Base-by-base conservation (phyloP, 2,888 invertebrate species). In the Caenorhabditis japonica region DNA sequence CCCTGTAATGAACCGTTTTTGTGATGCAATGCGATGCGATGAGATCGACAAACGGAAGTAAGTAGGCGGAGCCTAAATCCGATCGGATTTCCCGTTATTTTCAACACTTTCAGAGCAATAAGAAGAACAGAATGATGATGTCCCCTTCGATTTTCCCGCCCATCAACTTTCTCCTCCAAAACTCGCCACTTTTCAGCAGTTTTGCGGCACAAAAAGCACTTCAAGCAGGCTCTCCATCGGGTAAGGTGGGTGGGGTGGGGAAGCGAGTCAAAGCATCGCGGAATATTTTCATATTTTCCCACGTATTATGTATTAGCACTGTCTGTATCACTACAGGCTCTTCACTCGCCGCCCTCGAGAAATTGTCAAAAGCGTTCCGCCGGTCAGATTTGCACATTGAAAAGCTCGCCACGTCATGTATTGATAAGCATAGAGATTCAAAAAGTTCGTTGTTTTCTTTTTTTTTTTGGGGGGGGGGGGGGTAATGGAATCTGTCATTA, bases 381-480 rank as follows among this genome's bases (percentile, higher is more conserved):
- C 53, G 66, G n/a, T 66, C 72, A 4, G 47, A 64, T n/a, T n/a
- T 64, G 2, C 72, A 72, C 12, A 64, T 72, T 21, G 72, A 72
- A 8, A 72, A 66, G 17, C 27, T 72, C 0, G 52, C 66, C 1
- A 49, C 64, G 17, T 64, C 64, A 41, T 64, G 64, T 30, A 56
- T 56, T 17, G 64, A 55, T 10, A 64, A 64, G 56, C 15, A 55
- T 4, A 64, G 56, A 39, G 64, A 64, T 8, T 19, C 21, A 47
- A 64, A 64, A 39, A 64, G 64, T 64, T 27, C 46, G 61, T 33
- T 12, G 44, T 19, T 19, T 43, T 43, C 12, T 17, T n/a, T n/a
- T n/a, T n/a, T n/a, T n/a, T n/a, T n/a, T n/a, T n/a, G n/a, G n/a
- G n/a, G n/a, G n/a, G n/a, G 19, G 21, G 43, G n/a, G n/a, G n/a